phyloP scores from a whole-genome alignment of 2,797 vertebrate genomes.

The Acanthopagrus latus region DNA sequence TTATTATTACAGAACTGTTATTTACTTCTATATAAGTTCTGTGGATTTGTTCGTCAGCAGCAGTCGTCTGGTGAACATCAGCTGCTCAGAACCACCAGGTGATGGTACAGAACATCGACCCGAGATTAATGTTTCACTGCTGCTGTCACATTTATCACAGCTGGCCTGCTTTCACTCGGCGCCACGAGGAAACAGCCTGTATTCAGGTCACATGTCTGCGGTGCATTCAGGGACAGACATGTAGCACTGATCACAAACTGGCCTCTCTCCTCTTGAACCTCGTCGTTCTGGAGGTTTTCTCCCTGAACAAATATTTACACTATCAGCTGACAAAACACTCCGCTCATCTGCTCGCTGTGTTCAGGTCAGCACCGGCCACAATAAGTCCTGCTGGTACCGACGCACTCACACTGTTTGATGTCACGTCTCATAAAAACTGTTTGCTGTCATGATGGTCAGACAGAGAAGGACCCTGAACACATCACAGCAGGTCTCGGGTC shows the following conservation, averaged over 20 bases:
- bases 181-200: slow-evolving; percentile 2
- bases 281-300: slow-evolving; percentile 9
- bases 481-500: neutral
- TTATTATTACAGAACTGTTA: too few species aligned
- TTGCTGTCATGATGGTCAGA: too few species aligned
- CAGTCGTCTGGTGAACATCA: neutral
- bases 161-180: neutral
- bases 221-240: slow-evolving; percentile 7
- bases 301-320: slow-evolving; percentile 55
- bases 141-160: slow-evolving; percentile 3
- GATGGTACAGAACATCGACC: slow-evolving; percentile 20
- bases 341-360: slow-evolving; percentile 20
- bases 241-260: neutral
- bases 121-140: slow-evolving; percentile 41
- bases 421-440: neutral
- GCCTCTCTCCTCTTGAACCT: slow-evolving; percentile 37
- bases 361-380: neutral
- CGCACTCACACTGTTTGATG: neutral
- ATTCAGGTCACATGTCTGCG: slow-evolving; percentile 25
- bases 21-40: too few species aligned
- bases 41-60: neutral
- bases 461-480: neutral
- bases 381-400: neutral
- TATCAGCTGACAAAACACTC: slow-evolving; percentile 12
- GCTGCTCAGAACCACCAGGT: slow-evolving; percentile 8